Conservation (phyloP, 2,113 vertebrate species). For the Mugil cephalus region DNA sequence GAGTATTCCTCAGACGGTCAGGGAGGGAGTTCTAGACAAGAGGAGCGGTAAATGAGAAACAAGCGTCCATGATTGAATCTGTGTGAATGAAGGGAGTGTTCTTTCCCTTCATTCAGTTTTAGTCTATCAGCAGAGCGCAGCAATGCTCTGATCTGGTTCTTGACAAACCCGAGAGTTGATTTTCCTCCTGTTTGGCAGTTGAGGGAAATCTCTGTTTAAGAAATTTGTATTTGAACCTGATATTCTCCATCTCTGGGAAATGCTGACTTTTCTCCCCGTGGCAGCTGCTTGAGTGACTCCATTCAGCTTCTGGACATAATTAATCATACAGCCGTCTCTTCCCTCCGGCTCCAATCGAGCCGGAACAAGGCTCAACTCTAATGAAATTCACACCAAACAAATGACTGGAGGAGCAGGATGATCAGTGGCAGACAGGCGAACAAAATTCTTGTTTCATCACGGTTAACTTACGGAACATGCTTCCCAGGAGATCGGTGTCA, state of each 20-base stretch:
- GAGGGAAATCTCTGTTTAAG: not conserved
- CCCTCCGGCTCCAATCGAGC: slow-evolving; percentile 22
- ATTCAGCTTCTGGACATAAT: slow-evolving; percentile 46
- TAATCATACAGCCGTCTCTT: slow-evolving; percentile 58
- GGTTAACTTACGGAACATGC: not conserved
- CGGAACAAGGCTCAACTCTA: slow-evolving; percentile 36
- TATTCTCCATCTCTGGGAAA: not conserved
- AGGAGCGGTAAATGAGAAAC: no score
- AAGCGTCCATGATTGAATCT: no score
- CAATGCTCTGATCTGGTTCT: not conserved
- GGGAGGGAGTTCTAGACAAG: no score
- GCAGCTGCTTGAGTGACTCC: slow-evolving; percentile 34
- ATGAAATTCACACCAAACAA: slow-evolving; percentile 59
- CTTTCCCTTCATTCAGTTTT: not conserved
- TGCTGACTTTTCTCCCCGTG: not conserved
- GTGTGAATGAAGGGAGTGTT: not conserved
- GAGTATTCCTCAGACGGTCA: no score
- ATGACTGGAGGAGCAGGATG: slow-evolving; percentile 17
- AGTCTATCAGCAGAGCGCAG: not conserved
- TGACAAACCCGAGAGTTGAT: not conserved
- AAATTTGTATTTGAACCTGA: not conserved
- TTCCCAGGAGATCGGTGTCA: slow-evolving; percentile 27
- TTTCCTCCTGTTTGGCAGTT: not conserved
- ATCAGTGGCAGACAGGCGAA: slow-evolving; percentile 29
- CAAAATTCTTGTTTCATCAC: not conserved